phyloP scores from a whole-genome alignment of 2,888 invertebrate species.

The Sialis fuliginosa region DNA sequence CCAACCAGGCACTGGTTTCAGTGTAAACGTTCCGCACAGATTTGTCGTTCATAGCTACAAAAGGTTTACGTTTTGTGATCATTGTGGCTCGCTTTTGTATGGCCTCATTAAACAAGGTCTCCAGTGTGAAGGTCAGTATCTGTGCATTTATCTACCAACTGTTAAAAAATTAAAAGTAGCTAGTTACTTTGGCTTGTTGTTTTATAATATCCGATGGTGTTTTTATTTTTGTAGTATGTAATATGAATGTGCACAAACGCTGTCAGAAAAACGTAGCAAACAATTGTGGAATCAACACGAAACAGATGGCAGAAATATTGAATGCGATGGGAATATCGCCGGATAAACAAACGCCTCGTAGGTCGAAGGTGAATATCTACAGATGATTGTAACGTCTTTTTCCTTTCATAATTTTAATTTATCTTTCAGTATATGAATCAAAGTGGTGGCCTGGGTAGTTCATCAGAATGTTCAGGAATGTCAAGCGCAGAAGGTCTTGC shows the following conservation, averaged over 20 bases:
- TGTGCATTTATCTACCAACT: not conserved
- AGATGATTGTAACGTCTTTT: not conserved
- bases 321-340: slow-evolving; percentile 83
- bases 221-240: slow-evolving; percentile 48
- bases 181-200: not conserved
- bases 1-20: slow-evolving; percentile 68
- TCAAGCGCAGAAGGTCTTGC: slow-evolving; percentile 16
- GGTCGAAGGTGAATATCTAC: slow-evolving; percentile 24
- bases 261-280: slow-evolving; percentile 99
- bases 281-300: slow-evolving; percentile 96
- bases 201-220: not conserved
- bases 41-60: slow-evolving; percentile 93
- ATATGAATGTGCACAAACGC: slow-evolving; percentile 95
- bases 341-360: slow-evolving; percentile 57
- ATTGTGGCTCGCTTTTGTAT: slow-evolving; percentile 94
- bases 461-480: slow-evolving; percentile 15
- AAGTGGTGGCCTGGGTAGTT: slow-evolving; percentile 21
- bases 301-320: slow-evolving; percentile 87
- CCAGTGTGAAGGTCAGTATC: slow-evolving; percentile 73
- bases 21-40: slow-evolving; percentile 95
- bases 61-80: slow-evolving; percentile 98
- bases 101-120: slow-evolving; percentile 92
- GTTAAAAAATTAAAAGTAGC: not conserved
- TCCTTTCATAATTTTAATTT: slow-evolving; percentile 4
- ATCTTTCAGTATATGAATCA: slow-evolving; percentile 4